Percentiles rank a stretch among this genome's conserved stretches.
Evolutionary conservation across 2,797 vertebrate genomes (phyloP).

Genomic region (Urocyon cinereoargenteus): DNA sequence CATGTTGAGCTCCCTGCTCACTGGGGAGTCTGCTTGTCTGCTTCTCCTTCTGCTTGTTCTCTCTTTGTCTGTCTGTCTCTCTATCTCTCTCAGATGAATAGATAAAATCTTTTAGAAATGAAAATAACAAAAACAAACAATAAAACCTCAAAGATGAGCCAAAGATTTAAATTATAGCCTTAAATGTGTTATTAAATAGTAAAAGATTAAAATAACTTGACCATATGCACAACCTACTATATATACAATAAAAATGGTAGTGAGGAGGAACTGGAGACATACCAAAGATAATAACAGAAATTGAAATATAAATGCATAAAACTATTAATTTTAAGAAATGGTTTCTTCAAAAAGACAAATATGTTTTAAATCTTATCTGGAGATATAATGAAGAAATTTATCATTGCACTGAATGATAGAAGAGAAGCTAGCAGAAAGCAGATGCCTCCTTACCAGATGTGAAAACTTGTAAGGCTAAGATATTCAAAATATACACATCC

Average conservation of each 20-base stretch:
- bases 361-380: not conserved
- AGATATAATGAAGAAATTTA: not conserved
- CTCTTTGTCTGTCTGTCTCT: not conserved
- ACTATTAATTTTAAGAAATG: not conserved
- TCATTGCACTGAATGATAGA: not conserved
- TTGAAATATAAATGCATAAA: not conserved
- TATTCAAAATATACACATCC: not conserved
- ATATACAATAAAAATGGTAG: not conserved
- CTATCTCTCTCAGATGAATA: not conserved
- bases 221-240: not conserved
- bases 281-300: not conserved
- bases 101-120: not conserved
- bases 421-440: not conserved
- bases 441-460: not conserved
- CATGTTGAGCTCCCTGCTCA: not conserved
- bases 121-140: not conserved
- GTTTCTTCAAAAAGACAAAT: constrained; percentile 1
- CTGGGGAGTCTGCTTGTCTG: not conserved
- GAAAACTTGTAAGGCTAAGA: not conserved
- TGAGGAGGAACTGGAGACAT: not conserved
- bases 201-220: not conserved
- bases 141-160: not conserved
- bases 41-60: not conserved
- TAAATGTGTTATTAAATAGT: not conserved
- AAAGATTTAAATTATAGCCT: not conserved